phyloP scores from a whole-genome alignment of 2,113 vertebrate genomes.

The Megaceryle maxima region DNA sequence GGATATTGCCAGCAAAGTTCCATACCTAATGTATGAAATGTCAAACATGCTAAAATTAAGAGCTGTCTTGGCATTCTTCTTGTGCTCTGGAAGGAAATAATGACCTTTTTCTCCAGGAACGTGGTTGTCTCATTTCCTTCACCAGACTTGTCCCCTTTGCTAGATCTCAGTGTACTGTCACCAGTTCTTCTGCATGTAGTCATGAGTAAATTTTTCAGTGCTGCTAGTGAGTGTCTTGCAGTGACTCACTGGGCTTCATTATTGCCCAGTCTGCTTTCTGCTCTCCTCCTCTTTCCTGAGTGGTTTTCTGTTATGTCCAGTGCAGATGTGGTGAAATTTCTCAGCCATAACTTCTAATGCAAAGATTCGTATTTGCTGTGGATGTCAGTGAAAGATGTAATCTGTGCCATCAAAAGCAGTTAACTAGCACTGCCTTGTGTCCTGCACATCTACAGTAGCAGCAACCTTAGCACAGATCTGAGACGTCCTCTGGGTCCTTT shows the following conservation, averaged over 20 bases:
- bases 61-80: neutral
- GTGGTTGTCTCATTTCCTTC: neutral
- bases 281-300: conserved; percentile 33
- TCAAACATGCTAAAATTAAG: neutral
- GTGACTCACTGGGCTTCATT: conserved; percentile 47
- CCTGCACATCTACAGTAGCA: neutral
- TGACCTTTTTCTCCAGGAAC: neutral
- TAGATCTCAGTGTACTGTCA: conserved; percentile 28
- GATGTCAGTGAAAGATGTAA: conserved; percentile 3
- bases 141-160: neutral
- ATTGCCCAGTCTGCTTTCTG: conserved; percentile 53
- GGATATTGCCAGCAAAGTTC: neutral
- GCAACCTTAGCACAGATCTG: neutral
- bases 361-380: neutral
- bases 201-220: conserved; percentile 13
- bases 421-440: neutral
- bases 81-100: neutral
- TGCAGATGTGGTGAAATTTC: conserved; percentile 15
- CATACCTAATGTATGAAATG: neutral
- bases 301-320: neutral
- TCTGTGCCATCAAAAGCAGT: conserved; percentile 30
- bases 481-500: neutral
- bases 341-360: neutral
- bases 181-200: neutral
- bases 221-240: neutral